Evolutionary conservation across 2,797 vertebrate species (phyloP).

Genomic region (Molossus alvarezi): DNA sequence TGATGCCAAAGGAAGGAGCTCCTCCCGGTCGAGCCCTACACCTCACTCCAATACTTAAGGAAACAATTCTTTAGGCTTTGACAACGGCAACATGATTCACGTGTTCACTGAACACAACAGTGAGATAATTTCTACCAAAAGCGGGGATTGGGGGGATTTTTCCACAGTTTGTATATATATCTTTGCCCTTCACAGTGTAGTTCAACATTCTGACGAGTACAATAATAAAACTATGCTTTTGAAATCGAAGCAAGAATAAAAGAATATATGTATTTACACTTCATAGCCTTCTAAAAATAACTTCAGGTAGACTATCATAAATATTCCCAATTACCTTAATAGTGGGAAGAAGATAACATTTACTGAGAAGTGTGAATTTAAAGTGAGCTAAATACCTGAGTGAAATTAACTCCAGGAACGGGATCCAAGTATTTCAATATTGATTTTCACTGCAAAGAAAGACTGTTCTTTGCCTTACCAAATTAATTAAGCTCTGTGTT

Average conservation of each 20-base stretch:
- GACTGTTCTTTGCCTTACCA: conserved; percentile 83
- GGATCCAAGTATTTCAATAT: conserved; percentile 80
- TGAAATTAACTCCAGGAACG: conserved; percentile 76
- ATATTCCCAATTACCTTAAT: conserved; percentile 75
- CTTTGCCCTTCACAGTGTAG: not conserved
- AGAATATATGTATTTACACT: conserved; percentile 54
- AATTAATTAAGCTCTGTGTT: conserved; percentile 87
- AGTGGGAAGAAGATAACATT: conserved; percentile 75
- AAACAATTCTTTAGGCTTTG: not conserved
- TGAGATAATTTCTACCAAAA: not conserved
- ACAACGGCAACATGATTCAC: not conserved
- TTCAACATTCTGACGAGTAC: not conserved
- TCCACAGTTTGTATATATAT: not conserved
- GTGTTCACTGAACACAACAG: not conserved
- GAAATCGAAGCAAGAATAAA: conserved; percentile 58
- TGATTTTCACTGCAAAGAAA: conserved; percentile 84
- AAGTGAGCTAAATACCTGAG: conserved; percentile 76
- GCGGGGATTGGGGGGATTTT: not conserved
- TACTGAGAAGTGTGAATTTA: conserved; percentile 72
- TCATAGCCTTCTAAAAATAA: conserved; percentile 75
- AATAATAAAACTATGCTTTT: conserved; percentile 44
- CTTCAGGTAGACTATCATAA: conserved; percentile 60
- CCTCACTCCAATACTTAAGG: not conserved
- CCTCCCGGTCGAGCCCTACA: not conserved
- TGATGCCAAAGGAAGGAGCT: not conserved